Base-by-base conservation (phyloP, 2,797 vertebrate species). In the Anabacerthia variegaticeps region DNA sequence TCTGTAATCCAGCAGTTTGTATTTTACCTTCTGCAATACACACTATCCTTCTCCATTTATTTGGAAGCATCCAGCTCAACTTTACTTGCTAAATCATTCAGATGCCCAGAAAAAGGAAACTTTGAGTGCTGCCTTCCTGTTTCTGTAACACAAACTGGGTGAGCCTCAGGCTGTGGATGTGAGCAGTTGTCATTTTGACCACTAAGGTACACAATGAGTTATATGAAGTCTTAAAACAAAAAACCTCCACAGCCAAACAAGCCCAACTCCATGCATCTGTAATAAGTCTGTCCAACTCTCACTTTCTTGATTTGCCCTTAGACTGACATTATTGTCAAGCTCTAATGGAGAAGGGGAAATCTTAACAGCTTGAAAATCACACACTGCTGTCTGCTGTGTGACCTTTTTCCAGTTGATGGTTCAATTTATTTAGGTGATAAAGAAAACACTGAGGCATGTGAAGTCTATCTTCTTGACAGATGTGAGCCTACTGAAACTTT, bases 351-450 rank as follows among this genome's bases (percentile, higher is more conserved):
- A 94, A 72, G 93, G 81, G 95, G 96, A 97, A 96, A 96, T 96
- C 90, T 97, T 97, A 97, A 92, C 93, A 71, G 90, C 93, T 96
- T 95, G 96, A 88, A 96, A 96, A 92, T 92, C 85, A 91, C 93
- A 56, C 52, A 30, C 85, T 67, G 10, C 89, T 97, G 92, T 96
- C 94, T 97, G 88, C 95, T 90, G 67, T 59, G 91, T 92, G 96
- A 93, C 94, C 94, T 96, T 97, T 97, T 94, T 93, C 78, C 96
- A 97, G 88, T 87, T 92, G 96, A 96, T 96, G 94, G 95, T 96
- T 97, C 94, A 91, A 37, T 97, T 97, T 97, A 92, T 94, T 97
- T 97, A 97, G 96, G 94, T 91, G 85, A 96, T 96, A 93, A 96
- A 95, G 95, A 96, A 97, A 95, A 96, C 93, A 78, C 69, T 92